Evolutionary conservation across 2,888 invertebrate genomes (phyloP), one percentile per base, ranked within the genome.

Genomic region (Melinaea menophilus): DNA sequence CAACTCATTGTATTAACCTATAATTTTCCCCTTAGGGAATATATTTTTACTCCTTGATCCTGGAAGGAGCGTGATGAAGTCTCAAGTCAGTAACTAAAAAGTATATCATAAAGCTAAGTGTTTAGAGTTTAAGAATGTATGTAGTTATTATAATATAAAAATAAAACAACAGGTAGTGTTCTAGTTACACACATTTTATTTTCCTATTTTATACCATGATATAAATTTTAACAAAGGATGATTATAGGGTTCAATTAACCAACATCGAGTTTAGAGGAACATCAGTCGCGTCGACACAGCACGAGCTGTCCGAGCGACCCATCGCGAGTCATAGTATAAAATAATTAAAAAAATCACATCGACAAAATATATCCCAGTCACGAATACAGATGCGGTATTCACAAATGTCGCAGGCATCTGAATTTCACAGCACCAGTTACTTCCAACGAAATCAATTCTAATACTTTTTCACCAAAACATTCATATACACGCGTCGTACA

Each of bases 131-230:
- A 11, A 41, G 41, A 9, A 9, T 41, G 9, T 41, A 9, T 41
- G 41, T 9, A 41, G 41, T 41, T 41, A 9, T 41, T 41, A 9
- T 35, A 55, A 35, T 4, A 5, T 0, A 12, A 54, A 61, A 88
- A 86, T 88, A 70, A 88, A 89, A 89, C 87, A 81, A 71, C 82
- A 68, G 69, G 81, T 72, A 70, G 78, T 81, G 81, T 85, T 79
- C 88, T 90, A 90, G 82, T 86, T 88, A 89, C 90, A 90, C 90
- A 89, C 89, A 88, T 79, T 84, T 88, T 88, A 85, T 88, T 90
- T 79, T 76, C 77, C 84, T 87, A 87, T 85, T 84, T 84, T 86
- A 86, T 87, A 87, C 79, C 83, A 85, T 86, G 84, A 86, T 88
- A 88, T 81, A 86, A 88, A 86, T 85, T 79, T 84, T 88, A 90